Percentiles rank a stretch among this genome's conserved stretches.
Conservation (phyloP, 1,140 invertebrate species). For the Oncopodura yosiiana region DNA sequence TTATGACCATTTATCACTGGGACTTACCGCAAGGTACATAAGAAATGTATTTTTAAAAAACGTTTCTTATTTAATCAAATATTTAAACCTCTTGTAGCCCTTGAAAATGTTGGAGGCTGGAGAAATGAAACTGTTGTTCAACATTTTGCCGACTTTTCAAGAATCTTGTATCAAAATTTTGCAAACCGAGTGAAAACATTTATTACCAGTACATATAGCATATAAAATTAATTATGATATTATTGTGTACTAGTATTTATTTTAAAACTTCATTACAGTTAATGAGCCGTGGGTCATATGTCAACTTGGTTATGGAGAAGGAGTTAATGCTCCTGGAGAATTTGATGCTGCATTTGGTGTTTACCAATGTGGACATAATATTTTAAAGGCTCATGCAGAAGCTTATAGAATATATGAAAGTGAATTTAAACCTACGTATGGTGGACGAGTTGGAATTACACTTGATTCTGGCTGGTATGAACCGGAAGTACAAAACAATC, state of each 20-base stretch:
- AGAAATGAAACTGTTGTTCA: constrained; percentile 18
- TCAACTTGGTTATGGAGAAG: constrained; percentile 49
- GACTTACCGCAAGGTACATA: constrained; percentile 36
- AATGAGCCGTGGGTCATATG: constrained; percentile 61
- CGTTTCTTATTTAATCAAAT: constrained; percentile 39
- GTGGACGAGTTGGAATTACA: constrained; percentile 48
- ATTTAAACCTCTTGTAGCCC: no score
- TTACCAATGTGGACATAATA: constrained; percentile 28
- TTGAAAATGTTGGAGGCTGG: constrained; percentile 34
- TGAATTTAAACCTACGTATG: constrained; percentile 29
- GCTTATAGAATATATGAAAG: constrained; percentile 33
- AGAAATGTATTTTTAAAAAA: constrained; percentile 39
- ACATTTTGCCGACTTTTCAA: constrained; percentile 36
- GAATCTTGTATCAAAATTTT: constrained; percentile 28
- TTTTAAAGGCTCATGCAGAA: constrained; percentile 30
- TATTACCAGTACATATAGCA: constrained; percentile 29
- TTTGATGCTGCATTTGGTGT: neutral
- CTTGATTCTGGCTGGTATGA: constrained; percentile 53
- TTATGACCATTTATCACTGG: constrained; percentile 42
- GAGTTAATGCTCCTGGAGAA: constrained; percentile 36
- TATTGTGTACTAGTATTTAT: no score
- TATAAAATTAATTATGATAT: no score
- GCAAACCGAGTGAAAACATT: constrained; percentile 32
- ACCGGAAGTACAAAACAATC: constrained; percentile 36
- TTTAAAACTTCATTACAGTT: constrained; percentile 57